Evolutionary conservation across 2,113 vertebrate genomes (phyloP), one percentile per base, ranked within the genome.

Genomic region (Ammodramus savannarum): DNA sequence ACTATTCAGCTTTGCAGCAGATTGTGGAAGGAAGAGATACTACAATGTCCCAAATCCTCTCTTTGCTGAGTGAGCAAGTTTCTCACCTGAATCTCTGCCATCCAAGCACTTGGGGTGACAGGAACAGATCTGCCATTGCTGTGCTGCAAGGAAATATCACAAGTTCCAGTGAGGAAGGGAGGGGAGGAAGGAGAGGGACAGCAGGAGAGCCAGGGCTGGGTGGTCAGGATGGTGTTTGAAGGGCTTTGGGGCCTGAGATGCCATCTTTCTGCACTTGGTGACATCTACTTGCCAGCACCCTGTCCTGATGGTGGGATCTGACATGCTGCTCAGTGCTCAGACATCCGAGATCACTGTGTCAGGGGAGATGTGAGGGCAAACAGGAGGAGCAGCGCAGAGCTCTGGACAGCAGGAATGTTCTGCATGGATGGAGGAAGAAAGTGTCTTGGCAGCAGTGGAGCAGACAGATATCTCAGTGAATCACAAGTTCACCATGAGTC

Each of bases 401-500:
- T 76, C 59, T 17, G 34, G 38, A 38, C 20, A 76, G 54, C 74
- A 54, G 46, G 17, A 48, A 26, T 54, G 74, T 23, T 73, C 78
- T 18, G 38, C 63, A 16, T 3, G 5, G 31, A 11, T 34, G 5
- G 1, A 85, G 82, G 82, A 72, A 66, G 82, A 86, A 93, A 83
- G 38, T 38, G 39, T 9, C 62, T 85, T 61, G 74, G 90, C 85
- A 83, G 90, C 54, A 61, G 41, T 4, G 1, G 66, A 82, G 77
- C 71, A 44, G n/a, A n/a, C 49, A 79, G 39, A 48, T 69, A 67
- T 11, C 67, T 76, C 1, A 1, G 80, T 97, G 95, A 95, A 71
- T 96, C 96, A 96, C 74, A 73, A 90, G 54, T 87, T 77, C 4
- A 2, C 9, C 20, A 1, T 95, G 92, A 95, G 67, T 96, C 96